phyloP scores from a whole-genome alignment of 2,113 vertebrate species.

The Prionailurus bengalensis region DNA sequence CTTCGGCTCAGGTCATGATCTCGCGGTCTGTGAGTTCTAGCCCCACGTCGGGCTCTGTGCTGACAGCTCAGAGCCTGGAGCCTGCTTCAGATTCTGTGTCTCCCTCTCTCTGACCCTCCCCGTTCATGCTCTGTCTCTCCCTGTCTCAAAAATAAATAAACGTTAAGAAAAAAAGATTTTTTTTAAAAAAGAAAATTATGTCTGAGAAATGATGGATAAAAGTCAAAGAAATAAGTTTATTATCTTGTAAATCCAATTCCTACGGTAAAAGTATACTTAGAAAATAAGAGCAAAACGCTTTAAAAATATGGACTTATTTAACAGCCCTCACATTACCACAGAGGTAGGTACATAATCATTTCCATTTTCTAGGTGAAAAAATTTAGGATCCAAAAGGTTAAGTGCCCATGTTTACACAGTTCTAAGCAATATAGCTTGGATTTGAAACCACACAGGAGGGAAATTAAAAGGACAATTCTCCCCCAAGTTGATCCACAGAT shows the following conservation, averaged over 20 bases:
- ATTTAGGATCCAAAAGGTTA: not conserved
- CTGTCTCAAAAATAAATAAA: too few species aligned
- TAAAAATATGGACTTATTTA: not conserved
- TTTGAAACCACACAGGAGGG: not conserved
- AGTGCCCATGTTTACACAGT: not conserved
- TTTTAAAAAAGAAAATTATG: not conserved
- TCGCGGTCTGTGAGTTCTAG: too few species aligned
- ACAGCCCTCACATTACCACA: not conserved
- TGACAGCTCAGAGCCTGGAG: too few species aligned
- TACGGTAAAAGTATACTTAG: not conserved
- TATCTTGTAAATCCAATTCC: not conserved
- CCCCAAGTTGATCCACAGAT: not conserved
- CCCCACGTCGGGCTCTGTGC: too few species aligned
- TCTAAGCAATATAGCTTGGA: not conserved
- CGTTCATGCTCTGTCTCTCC: too few species aligned
- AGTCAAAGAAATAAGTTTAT: not conserved
- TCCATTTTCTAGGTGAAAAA: not conserved
- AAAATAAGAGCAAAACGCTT: not conserved
- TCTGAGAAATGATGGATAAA: not conserved
- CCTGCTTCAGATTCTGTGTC: too few species aligned
- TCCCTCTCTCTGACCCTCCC: too few species aligned
- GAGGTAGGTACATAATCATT: not conserved
- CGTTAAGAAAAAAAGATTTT: too few species aligned
- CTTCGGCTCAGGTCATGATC: too few species aligned
- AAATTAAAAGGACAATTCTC: not conserved